phyloP scores from a whole-genome alignment of 2,888 invertebrate species.

The Plagiodera versicolora region DNA sequence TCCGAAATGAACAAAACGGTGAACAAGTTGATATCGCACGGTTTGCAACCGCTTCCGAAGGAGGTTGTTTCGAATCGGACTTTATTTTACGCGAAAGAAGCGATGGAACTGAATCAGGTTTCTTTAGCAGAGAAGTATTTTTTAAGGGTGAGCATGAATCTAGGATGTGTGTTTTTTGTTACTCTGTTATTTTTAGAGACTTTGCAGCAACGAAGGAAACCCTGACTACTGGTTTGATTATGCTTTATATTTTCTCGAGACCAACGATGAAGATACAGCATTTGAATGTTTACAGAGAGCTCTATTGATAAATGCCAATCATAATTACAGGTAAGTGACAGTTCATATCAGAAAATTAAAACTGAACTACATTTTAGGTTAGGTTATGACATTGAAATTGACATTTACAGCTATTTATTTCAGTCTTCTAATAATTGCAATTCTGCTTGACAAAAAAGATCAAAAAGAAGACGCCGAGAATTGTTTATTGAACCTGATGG shows the following conservation, averaged over 20 bases:
- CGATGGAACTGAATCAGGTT: conserved; percentile 43
- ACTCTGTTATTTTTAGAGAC: conserved; percentile 43
- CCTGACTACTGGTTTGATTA: conserved; percentile 51
- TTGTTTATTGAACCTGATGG: conserved; percentile 46
- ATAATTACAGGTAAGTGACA: conserved; percentile 44
- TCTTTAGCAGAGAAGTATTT: conserved; percentile 47
- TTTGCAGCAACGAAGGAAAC: conserved; percentile 39
- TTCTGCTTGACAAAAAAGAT: conserved; percentile 42
- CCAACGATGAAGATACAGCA: conserved; percentile 43
- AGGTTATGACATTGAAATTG: no score
- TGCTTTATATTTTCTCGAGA: conserved; percentile 46
- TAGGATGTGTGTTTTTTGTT: no score
- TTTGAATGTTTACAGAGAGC: conserved; percentile 48
- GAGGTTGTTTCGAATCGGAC: conserved; percentile 24
- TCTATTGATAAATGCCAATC: conserved; percentile 38
- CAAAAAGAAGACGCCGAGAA: conserved; percentile 48
- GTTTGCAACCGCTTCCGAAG: conserved; percentile 28
- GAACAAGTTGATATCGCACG: conserved; percentile 39
- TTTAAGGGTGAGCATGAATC: conserved; percentile 39
- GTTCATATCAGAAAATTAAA: neutral
- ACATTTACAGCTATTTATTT: no score
- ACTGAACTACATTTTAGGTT: no score
- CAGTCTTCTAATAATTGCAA: conserved; percentile 46
- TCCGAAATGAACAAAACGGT: conserved; percentile 44
- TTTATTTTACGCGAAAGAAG: conserved; percentile 49